Percentiles rank a stretch among this genome's conserved stretches.
phyloP scores from a whole-genome alignment of 2,888 invertebrate species.

The Leptinotarsa haldemani region DNA sequence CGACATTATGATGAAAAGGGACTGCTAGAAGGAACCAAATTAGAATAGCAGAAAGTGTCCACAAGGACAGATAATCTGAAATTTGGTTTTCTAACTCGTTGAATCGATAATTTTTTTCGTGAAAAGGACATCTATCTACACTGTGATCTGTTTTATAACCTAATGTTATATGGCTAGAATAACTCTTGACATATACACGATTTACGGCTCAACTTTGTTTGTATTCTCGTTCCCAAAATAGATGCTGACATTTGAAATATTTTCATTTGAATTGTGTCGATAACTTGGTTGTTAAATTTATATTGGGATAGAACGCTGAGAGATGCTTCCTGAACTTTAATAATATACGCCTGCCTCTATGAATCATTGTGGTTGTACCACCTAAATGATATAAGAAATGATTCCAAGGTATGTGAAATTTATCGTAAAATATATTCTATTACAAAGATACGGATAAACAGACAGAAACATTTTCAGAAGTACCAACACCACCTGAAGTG shows the following conservation, averaged over 20 bases:
- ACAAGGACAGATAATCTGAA: not conserved
- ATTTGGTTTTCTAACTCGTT: not conserved
- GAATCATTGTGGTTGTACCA: too few species aligned
- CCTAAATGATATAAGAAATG: too few species aligned
- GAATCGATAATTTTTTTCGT: not conserved
- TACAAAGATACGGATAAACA: too few species aligned
- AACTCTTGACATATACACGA: slow-evolving; percentile 18
- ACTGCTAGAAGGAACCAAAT: too few species aligned
- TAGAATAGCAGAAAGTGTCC: too few species aligned
- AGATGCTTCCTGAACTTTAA: too few species aligned
- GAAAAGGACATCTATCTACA: not conserved
- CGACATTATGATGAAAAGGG: too few species aligned
- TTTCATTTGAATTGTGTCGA: not conserved
- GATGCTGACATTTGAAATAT: not conserved
- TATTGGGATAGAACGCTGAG: not conserved
- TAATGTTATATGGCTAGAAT: slow-evolving; percentile 15
- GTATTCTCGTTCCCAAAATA: slow-evolving; percentile 13
- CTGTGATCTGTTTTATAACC: not conserved
- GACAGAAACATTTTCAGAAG: too few species aligned
- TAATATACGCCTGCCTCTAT: too few species aligned
- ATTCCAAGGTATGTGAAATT: too few species aligned
- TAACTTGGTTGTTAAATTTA: not conserved
- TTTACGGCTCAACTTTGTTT: not conserved
- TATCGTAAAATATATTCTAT: too few species aligned
- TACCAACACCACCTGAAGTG: too few species aligned